phyloP scores from a whole-genome alignment of 2,113 vertebrate species.

The Scomber scombrus region DNA sequence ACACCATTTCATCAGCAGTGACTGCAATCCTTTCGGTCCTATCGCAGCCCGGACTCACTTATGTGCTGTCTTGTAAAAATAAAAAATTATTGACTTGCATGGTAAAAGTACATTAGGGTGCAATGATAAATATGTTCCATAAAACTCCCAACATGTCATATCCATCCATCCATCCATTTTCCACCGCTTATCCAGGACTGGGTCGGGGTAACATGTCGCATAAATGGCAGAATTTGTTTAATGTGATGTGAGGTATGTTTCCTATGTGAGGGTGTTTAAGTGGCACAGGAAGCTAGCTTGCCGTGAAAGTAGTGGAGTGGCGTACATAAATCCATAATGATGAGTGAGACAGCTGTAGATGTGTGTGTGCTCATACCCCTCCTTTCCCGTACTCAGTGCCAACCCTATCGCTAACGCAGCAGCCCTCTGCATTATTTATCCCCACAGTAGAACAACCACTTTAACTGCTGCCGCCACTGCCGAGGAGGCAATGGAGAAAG shows the following conservation, averaged over 20 bases:
- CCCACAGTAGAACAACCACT: slow-evolving; percentile 60
- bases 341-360: slow-evolving; percentile 33
- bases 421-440: slow-evolving; percentile 76
- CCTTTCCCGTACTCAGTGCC: slow-evolving; percentile 48
- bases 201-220: not conserved
- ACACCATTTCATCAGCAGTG: slow-evolving; percentile 46
- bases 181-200: no score
- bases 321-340: slow-evolving; percentile 47
- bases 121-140: slow-evolving; percentile 57
- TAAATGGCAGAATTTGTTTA: slow-evolving; percentile 68
- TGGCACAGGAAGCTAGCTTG: not conserved
- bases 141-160: slow-evolving; percentile 58
- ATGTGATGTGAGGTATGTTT: slow-evolving; percentile 59
- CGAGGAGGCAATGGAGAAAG: slow-evolving; percentile 55
- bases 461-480: slow-evolving; percentile 54
- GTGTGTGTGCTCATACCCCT: slow-evolving; percentile 23
- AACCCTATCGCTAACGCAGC: slow-evolving; percentile 62
- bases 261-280: slow-evolving; percentile 25
- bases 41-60: slow-evolving; percentile 29
- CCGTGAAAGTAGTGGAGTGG: slow-evolving; percentile 25
- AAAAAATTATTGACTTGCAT: slow-evolving; percentile 57
- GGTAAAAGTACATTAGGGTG: slow-evolving; percentile 57
- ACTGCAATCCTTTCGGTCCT: slow-evolving; percentile 54
- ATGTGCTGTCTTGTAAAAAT: slow-evolving; percentile 65
- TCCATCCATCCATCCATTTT: no score